These are phyloP conservation scores for Atta cephalotes DNA, from an alignment of 1,140 invertebrate genomes.

Conservation along the genomic window DNA sequence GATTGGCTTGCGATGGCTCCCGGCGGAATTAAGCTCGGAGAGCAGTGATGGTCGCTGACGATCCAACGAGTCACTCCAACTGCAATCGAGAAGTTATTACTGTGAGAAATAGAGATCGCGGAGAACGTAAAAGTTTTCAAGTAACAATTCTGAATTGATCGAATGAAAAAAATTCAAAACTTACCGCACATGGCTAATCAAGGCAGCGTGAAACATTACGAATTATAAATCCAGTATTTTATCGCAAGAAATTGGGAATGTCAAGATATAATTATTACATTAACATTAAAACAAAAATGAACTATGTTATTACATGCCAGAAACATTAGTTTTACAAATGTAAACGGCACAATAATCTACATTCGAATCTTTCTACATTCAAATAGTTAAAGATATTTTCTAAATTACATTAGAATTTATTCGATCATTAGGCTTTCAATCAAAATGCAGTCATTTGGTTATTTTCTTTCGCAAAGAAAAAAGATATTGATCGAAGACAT, in stretches of 20 bases:
- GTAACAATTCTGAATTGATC: conserved; percentile 1
- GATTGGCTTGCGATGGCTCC: conserved; percentile 74
- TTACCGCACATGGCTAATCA: conserved; percentile 84
- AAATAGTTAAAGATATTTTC: not conserved
- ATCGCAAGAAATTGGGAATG: conserved; percentile 66
- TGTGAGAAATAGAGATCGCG: not conserved
- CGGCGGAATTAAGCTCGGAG: conserved; percentile 73
- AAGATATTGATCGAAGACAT: not conserved
- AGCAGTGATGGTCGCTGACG: conserved; percentile 74
- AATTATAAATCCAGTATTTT: conserved; percentile 83
- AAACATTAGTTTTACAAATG: conserved; percentile 29
- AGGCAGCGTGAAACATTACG: conserved; percentile 85
- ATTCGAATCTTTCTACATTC: not conserved
- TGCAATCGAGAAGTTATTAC: conserved; percentile 66
- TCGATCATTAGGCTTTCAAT: not conserved
- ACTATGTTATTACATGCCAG: conserved; percentile 60
- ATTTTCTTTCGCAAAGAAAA: conserved; percentile 14
- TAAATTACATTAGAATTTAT: not conserved
- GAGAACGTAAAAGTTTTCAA: not conserved
- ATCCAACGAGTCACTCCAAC: conserved; percentile 83
- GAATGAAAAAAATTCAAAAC: conserved; percentile 56
- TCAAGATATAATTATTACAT: conserved; percentile 13
- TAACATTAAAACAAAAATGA: conserved; percentile 16
- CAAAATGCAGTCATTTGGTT: not conserved
- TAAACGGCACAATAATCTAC: not conserved